A percentile compares a stretch with the other conserved stretches of the same genome.
Conservation (phyloP, 2,888 invertebrate species). For the Achlya flavicornis region DNA sequence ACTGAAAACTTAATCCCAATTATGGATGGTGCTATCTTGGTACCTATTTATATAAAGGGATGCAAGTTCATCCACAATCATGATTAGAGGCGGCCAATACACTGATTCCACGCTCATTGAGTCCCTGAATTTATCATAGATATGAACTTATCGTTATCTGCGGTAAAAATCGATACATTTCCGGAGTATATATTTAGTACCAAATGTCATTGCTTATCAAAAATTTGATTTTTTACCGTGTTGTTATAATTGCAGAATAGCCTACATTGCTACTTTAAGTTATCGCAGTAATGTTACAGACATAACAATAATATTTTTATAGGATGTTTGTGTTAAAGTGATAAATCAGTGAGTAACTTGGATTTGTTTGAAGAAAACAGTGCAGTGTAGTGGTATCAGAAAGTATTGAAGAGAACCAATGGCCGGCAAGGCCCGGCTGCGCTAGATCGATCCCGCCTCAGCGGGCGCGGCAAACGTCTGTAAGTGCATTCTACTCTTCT, state of each 20-base stretch:
- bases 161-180: conserved; percentile 64
- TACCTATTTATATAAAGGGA: neutral
- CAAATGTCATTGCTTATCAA: conserved; percentile 26
- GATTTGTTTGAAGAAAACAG: no score
- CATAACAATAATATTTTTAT: neutral
- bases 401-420: conserved; percentile 43
- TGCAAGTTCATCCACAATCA: conserved; percentile 41
- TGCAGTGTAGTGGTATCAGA: conserved; percentile 45
- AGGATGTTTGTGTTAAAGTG: conserved; percentile 28
- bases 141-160: conserved; percentile 54
- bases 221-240: neutral
- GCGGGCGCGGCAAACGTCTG: conserved; percentile 58
- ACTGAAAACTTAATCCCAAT: neutral
- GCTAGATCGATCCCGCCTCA: conserved; percentile 75
- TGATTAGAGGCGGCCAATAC: conserved; percentile 29
- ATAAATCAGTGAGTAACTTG: conserved; percentile 30
- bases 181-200: conserved; percentile 35
- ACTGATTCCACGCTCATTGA: conserved; percentile 38
- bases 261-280: neutral
- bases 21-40: neutral
- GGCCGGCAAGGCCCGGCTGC: conserved; percentile 58
- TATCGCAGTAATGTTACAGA: neutral
- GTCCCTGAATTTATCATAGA: conserved; percentile 55
- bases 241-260: conserved; percentile 3
- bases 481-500: conserved; percentile 57